phyloP scores from a whole-genome alignment of 2,113 vertebrate species.

The Cavia porcellus region DNA sequence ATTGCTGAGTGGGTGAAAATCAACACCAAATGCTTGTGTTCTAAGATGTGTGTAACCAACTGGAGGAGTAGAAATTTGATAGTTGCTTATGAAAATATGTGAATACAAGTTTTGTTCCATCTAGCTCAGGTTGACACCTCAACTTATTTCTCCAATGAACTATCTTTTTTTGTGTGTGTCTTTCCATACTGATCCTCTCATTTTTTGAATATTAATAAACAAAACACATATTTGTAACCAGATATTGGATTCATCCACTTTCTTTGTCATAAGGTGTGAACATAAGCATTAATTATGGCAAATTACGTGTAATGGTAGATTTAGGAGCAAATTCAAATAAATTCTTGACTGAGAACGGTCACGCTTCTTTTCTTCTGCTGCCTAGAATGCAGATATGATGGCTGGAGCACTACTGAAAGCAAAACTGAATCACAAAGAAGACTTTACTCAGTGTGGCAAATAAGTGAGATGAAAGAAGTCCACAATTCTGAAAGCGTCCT shows the following conservation, averaged over 20 bases:
- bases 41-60: neutral
- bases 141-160: neutral
- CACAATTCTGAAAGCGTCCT: neutral
- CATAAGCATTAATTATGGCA: conserved; percentile 19
- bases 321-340: neutral
- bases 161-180: neutral
- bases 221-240: neutral
- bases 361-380: neutral
- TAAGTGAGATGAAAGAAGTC: neutral
- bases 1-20: neutral
- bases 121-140: neutral
- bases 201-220: neutral
- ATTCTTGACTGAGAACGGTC: neutral
- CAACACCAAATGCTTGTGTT: neutral
- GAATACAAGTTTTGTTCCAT: neutral
- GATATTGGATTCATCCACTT: neutral
- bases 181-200: neutral
- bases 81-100: neutral
- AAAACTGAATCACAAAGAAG: neutral
- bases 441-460: neutral
- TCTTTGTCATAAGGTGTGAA: neutral
- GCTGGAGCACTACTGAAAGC: neutral
- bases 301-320: neutral
- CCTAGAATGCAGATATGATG: conserved; percentile 2
- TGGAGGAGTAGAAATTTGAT: neutral